Conservation (phyloP, 1,140 invertebrate genomes). For the Heliothis virescens region DNA sequence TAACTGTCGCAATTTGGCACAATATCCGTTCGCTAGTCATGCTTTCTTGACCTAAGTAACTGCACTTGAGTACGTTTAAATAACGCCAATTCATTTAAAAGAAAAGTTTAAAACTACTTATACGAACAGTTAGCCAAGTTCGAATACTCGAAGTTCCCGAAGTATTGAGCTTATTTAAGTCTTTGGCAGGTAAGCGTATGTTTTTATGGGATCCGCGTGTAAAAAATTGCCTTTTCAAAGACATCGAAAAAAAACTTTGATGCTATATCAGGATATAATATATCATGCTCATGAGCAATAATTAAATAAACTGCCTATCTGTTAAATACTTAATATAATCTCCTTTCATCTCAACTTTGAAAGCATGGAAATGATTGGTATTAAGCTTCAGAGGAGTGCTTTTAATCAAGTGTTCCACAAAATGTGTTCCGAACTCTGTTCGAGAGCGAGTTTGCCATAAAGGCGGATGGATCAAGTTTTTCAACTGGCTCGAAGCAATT, state of each 20-base stretch:
- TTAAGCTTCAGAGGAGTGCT: conserved; percentile 46
- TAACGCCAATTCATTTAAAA: conserved; percentile 19
- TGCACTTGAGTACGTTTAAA: conserved; percentile 11
- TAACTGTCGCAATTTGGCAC: neutral
- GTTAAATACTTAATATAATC: neutral
- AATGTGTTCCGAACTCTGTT: conserved; percentile 54
- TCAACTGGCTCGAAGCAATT: conserved; percentile 63
- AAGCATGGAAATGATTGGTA: neutral
- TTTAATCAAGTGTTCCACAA: conserved; percentile 56
- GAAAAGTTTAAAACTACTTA: conserved; percentile 10
- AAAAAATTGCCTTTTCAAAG: conserved; percentile 24
- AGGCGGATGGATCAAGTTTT: conserved; percentile 66
- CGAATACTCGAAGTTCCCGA: neutral
- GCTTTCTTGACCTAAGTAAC: conserved; percentile 57
- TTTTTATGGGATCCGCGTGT: conserved; percentile 27
- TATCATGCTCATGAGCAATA: too few species aligned
- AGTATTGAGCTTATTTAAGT: neutral
- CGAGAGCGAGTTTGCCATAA: conserved; percentile 49
- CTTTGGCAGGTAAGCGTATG: conserved; percentile 37
- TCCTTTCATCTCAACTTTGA: neutral
- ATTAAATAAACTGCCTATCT: too few species aligned
- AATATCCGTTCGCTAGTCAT: conserved; percentile 46
- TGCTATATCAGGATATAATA: neutral
- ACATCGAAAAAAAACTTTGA: conserved; percentile 32
- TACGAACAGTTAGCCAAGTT: neutral